These are phyloP conservation scores for Philonicus albiceps DNA, from an alignment of 2,888 invertebrate genomes.

Conservation along the genomic window DNA sequence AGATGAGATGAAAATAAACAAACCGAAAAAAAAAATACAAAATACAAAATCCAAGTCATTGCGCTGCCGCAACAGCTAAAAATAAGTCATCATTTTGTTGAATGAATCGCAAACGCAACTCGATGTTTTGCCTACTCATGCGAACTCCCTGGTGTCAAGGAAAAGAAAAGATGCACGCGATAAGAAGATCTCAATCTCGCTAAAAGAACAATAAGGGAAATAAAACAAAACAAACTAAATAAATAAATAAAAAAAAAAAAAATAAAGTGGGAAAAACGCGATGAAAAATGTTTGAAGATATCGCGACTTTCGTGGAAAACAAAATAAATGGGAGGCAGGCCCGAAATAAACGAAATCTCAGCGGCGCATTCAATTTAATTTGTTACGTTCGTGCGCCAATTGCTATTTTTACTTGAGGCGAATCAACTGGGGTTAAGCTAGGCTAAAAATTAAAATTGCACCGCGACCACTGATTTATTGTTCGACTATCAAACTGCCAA, in stretches of 20 bases:
- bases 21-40: constrained; percentile 17
- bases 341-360: constrained; percentile 36
- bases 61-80: background rate
- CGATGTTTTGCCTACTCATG: constrained; percentile 35
- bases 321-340: constrained; percentile 20
- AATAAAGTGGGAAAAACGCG: background rate
- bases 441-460: constrained; percentile 32
- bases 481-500: background rate
- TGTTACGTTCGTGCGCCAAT: constrained; percentile 31
- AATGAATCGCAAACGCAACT: constrained; percentile 25
- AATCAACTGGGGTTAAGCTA: constrained; percentile 6
- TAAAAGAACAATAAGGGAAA: constrained; percentile 7
- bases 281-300: background rate
- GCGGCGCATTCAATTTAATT: constrained; percentile 30
- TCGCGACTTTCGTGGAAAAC: background rate
- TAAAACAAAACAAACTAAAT: background rate
- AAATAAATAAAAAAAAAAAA: background rate
- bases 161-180: background rate
- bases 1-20: constrained; percentile 23
- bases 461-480: constrained; percentile 29
- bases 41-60: background rate
- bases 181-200: constrained; percentile 21
- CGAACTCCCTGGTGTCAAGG: constrained; percentile 23
- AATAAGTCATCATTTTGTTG: constrained; percentile 26
- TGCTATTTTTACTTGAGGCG: constrained; percentile 6